Base-by-base conservation (phyloP, 2,797 vertebrate genomes). In the Distichodus sexfasciatus region DNA sequence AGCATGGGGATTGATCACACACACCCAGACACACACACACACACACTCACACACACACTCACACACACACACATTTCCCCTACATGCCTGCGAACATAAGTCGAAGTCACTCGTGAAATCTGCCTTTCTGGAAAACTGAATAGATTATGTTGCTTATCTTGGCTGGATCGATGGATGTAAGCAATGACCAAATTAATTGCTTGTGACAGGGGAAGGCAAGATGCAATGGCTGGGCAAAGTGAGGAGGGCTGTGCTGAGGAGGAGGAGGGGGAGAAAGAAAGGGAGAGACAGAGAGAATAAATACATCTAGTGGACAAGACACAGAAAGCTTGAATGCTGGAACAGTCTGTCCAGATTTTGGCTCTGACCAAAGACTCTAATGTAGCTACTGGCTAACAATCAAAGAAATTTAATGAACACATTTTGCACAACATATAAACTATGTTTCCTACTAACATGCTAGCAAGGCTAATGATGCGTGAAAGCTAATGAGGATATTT, bases 121-220 rank as follows among this genome's bases (percentile, higher is more conserved):
- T 76, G 77, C 71, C 66, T 75, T 77, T 79, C 59, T 74, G 69
- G 70, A 78, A 88, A 85, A 84, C 82, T 80, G 85, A 89, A 89
- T 85, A 82, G 81, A 91, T 92, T 89, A 89, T 83, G 80, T 79
- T 83, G 85, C 81, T 83, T 84, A 81, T 87, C 86, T 84, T 76
- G 75, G 72, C 47, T 66, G 72, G 87, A 90, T 92, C 91, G 83
- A 91, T 91, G 86, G 69, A 40, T 61, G 79, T 84, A 87, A 90
- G 85, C 87, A 87, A 90, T 88, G 85, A 79, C 59, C 82, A 86
- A 88, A 89, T 86, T 83, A 90, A 89, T 89, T 87, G 89, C 82
- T 86, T 86, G 84, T 87, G 90, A 91, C 88, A 88, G 78, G 41
- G 65, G 76, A 79, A 81, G 80, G 81, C 85, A 85, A 59, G 81